A percentile compares a stretch with the other conserved stretches of the same genome.
Conservation (phyloP, 1,140 invertebrate genomes). For the Schlechtendalia chinensis region DNA sequence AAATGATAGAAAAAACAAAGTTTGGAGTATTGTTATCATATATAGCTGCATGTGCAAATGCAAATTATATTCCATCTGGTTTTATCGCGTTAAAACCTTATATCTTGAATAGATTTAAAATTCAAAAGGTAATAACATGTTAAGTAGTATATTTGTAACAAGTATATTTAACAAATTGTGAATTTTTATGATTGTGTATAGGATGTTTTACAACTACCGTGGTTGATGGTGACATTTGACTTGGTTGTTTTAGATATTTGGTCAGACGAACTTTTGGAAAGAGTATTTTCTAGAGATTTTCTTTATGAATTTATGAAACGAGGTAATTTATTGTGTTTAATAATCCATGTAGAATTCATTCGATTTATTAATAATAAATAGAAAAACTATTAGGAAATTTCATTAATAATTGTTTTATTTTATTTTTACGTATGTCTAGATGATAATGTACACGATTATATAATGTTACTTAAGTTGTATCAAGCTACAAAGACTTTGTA, state of each 20-base stretch:
- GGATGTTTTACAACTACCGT: conserved; percentile 56
- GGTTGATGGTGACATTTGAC: conserved; percentile 59
- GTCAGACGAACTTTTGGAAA: conserved; percentile 58
- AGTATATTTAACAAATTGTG: background rate
- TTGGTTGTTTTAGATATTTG: conserved; percentile 62
- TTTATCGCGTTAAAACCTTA: conserved; percentile 59
- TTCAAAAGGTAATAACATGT: conserved; percentile 52
- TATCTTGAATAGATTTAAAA: conserved; percentile 56
- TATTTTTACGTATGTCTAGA: background rate
- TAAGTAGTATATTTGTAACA: background rate
- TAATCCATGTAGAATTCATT: background rate
- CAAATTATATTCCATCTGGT: conserved; percentile 62
- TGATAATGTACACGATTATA: conserved; percentile 11
- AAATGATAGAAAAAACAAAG: conserved; percentile 54
- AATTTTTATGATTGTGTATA: conserved; percentile 34
- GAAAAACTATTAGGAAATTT: too few species aligned
- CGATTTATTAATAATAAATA: background rate
- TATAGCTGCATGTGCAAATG: conserved; percentile 59
- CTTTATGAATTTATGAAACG: conserved; percentile 9
- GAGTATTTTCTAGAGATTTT: conserved; percentile 52
- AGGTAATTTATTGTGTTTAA: conserved; percentile 1
- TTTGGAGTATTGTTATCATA: conserved; percentile 57
- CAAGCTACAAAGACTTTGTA: conserved; percentile 62
- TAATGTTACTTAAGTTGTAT: conserved; percentile 55
- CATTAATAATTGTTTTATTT: background rate